Evolutionary conservation across 2,888 invertebrate genomes (phyloP).

Genomic region (Lypha dubia): DNA sequence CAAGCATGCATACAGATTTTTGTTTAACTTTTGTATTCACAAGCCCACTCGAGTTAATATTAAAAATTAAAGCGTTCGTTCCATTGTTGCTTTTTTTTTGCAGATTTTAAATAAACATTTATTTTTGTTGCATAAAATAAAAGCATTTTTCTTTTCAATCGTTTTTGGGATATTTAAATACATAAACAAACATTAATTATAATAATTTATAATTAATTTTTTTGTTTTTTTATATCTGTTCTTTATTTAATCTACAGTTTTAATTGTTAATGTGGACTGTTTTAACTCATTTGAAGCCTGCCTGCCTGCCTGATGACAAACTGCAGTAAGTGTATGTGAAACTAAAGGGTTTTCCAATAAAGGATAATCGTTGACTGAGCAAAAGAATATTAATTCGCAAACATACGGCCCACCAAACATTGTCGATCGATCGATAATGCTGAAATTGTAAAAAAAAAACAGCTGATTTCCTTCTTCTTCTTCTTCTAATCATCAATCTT

Average conservation of each 20-base stretch:
- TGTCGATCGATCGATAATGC: too few species aligned
- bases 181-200: constrained; percentile 35
- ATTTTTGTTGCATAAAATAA: constrained; percentile 17
- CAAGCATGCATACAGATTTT: neutral
- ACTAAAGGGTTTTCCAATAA: too few species aligned
- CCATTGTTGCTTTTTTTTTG: constrained; percentile 29
- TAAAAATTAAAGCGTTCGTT: too few species aligned
- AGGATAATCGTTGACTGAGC: too few species aligned
- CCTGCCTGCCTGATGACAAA: neutral
- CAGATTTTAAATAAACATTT: constrained; percentile 31
- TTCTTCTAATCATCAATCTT: too few species aligned
- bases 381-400: too few species aligned
- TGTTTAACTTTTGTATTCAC: neutral
- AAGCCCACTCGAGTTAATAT: neutral
- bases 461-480: too few species aligned
- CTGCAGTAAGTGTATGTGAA: too few species aligned
- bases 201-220: constrained; percentile 36
- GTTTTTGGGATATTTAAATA: constrained; percentile 19
- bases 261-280: neutral
- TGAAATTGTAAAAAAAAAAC: too few species aligned
- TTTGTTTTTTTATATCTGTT: constrained; percentile 27
- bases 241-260: constrained; percentile 21
- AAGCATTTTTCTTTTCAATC: constrained; percentile 26
- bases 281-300: constrained; percentile 2
- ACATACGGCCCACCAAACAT: too few species aligned